Evolutionary conservation across 2,888 invertebrate species (phyloP), one percentile per base, ranked within the genome.

Genomic region (Itoplectis maculator): DNA sequence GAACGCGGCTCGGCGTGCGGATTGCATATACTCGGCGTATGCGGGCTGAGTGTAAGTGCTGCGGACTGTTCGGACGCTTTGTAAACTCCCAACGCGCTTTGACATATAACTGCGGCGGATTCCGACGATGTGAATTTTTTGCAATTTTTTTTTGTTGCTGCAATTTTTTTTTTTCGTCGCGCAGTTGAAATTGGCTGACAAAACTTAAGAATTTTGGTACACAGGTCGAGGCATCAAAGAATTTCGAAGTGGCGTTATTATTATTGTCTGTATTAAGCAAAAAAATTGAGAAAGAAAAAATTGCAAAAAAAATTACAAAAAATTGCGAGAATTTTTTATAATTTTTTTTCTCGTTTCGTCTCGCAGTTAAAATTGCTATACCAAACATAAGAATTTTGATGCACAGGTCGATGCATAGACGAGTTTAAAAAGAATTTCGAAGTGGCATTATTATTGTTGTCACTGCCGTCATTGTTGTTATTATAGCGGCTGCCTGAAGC

Each of bases 1-100:
- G 80, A 85, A 66, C 65, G n/a, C n/a, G 65, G 70, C 11, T 47
- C 47, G 49, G 51, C 63, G 51, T 42, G 49, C 35, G 42, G 49
- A 65, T 61, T 49, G 49, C 59, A 51, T 11, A 69, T 29, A 29
- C 29, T 56, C n/a, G n/a, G n/a, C 49, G 29, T 51, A 49, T 45
- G 66, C 45, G n/a, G n/a, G 29, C 15, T 42, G 15, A 54, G 51
- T 42, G 35, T 20, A 75, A 29, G 20, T 40, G 51, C 42, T 23
- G 59, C 37, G 37, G n/a, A 47, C 35, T 35, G 45, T 45, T n/a
- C n/a, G n/a, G 29, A 59, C 35, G 61, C 47, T 59, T 61, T 37
- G 59, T 35, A 47, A 45, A 59, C 35, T 47, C 35, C 59, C 47
- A 59, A 45, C 59, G 45, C 72, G 15, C 72, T 72, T n/a, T 72